phyloP scores from a whole-genome alignment of 1,140 invertebrate species.

The Microplitis demolitor region DNA sequence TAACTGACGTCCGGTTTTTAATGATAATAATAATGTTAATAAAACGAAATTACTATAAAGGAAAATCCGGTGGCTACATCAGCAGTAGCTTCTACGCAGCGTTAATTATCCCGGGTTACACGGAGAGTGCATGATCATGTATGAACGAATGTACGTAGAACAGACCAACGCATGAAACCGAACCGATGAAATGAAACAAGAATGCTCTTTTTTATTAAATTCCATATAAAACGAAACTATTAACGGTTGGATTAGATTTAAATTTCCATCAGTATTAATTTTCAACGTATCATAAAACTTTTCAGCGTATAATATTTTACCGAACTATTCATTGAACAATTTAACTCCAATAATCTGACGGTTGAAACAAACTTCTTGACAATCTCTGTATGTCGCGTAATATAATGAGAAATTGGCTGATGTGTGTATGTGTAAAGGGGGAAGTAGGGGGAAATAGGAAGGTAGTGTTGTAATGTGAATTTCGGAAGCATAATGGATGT shows the following conservation, averaged over 20 bases:
- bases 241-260: conserved; percentile 15
- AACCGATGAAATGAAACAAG: too few species aligned
- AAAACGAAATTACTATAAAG: neutral
- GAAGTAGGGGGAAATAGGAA: too few species aligned
- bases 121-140: conserved; percentile 10
- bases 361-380: conserved; percentile 1
- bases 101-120: conserved; percentile 43
- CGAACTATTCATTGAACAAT: too few species aligned
- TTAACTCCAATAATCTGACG: neutral
- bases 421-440: neutral
- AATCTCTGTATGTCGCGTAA: neutral
- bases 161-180: neutral
- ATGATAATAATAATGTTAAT: too few species aligned
- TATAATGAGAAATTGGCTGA: conserved; percentile 15
- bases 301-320: too few species aligned
- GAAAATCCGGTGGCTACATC: neutral
- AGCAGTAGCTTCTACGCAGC: neutral
- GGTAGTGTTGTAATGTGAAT: conserved; percentile 9
- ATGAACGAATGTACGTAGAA: neutral
- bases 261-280: conserved; percentile 15
- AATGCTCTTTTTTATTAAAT: neutral
- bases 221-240: conserved; percentile 22
- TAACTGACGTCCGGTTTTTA: neutral
- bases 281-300: neutral
- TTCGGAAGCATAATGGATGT: conserved; percentile 18